Conservation (phyloP, 2,113 vertebrate genomes). For the Aviceda subcristata region DNA sequence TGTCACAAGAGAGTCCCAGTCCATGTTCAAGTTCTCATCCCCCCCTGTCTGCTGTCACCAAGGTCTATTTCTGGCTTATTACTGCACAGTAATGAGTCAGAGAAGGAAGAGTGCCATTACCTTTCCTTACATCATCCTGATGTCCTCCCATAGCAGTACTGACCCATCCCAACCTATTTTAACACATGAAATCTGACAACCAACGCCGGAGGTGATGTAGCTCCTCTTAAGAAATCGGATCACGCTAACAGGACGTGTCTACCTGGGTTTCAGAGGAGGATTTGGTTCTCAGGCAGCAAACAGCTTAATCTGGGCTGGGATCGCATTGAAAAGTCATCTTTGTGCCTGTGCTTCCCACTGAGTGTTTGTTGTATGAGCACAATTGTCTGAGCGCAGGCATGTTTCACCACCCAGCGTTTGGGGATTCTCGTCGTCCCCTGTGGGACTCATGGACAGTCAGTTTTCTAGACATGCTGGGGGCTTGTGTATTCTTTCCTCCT, state of each 20-base stretch:
- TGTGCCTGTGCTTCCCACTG: not conserved
- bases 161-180: conserved; percentile 35
- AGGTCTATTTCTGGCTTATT: conserved; percentile 42
- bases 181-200: not conserved
- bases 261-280: not conserved
- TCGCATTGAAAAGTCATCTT: not conserved
- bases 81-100: conserved; percentile 53
- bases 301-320: not conserved
- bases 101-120: conserved; percentile 53
- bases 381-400: rapidly evolving
- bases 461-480: not conserved
- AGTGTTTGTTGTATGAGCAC: not conserved
- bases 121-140: conserved; percentile 40
- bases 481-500: not conserved
- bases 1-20: not conserved
- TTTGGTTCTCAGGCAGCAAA: not conserved
- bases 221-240: not conserved
- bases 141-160: conserved; percentile 30
- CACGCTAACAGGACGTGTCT: not conserved
- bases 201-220: not conserved
- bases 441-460: not conserved
- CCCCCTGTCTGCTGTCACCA: conserved; percentile 30
- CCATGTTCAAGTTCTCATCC: not conserved
- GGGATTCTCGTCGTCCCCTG: not conserved
- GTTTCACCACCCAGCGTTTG: rapidly evolving